Evolutionary conservation across 2,797 vertebrate genomes (phyloP), one percentile per base, ranked within the genome.

Genomic region (Rhinichthys osculus): DNA sequence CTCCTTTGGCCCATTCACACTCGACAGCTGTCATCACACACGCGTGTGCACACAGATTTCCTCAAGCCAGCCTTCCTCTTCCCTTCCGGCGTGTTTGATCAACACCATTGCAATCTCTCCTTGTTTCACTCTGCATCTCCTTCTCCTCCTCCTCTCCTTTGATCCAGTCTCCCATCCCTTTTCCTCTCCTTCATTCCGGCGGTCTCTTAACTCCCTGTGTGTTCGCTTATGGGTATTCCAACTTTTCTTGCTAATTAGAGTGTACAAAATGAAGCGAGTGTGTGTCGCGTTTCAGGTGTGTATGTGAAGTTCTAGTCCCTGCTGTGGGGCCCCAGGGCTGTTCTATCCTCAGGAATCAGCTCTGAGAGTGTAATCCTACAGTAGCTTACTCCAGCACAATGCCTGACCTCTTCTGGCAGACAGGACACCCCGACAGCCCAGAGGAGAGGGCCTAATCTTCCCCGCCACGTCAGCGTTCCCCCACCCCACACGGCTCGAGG

Each of bases 331-430:
- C 52, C 62, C 30, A 0, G 69, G 78, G 54, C 70, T 35, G 3
- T 88, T 80, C 64, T 77, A 84, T 86, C 64, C 76, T 77, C 81
- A 69, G 81, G 52, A 89, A 79, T 87, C 70, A 74, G 71, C 84
- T 85, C 74, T 80, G 44, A 33, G 77, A 89, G 86, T 83, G 88
- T 93, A 94, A 93, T 94, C 93, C 90, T 89, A 83, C 17, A 77
- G 87, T 89, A 92, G 92, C 91, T 94, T 94, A 93, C 89, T 89
- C 90, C 88, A 91, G 91, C 93, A 91, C 84, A 91, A 90, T 85
- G 83, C 27, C 88, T 90, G 89, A 91, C 90, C 89, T 93, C 89
- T 88, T 82, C 79, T 84, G 83, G 87, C 90, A 88, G 89, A 83
- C 85, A 88, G 89, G 85, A 87, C 85, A 88, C 35, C 86, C 73